Base-by-base conservation (phyloP, 2,888 invertebrate genomes). In the Acleris literana region DNA sequence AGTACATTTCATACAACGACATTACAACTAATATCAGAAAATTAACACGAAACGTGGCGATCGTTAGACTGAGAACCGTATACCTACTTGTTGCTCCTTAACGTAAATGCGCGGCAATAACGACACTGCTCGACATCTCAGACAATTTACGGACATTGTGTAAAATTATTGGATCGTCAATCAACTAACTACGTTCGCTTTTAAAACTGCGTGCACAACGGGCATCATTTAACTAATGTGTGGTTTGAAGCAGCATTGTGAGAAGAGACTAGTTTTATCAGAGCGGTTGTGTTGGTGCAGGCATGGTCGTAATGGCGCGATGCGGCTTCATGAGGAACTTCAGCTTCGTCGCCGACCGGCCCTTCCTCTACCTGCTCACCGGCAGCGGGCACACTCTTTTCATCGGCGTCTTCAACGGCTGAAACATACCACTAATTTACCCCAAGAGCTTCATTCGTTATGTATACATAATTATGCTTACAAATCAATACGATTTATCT, bases 291-390 rank as follows among this genome's bases (percentile, higher is more conserved):
- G 65, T 73, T 68, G 77, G 80, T 78, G 76, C 87, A 90, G 90
- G 87, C 81, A 85, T 90, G 88, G 87, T 88, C 85, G 17, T 90
- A 73, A 88, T 88, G 90, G 69, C 87, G 84, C 85, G 88, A 65
- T 87, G 89, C 76, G 84, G 84, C 61, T 78, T 71, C 20, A 76
- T 72, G 63, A 81, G 81, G 46, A 25, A 82, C 72, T 76, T 71
- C 48, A 63, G 63, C 66, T 90, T 92, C 87, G 69, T 57, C 68
- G 92, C 89, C 29, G 85, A 93, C 76, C 88, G 83, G n/a, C 86
- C 93, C 33, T 92, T 88, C 87, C 76, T 88, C 74, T 90, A 85
- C 84, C 59, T 84, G 70, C 83, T 88, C 69, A 58, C 75, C 55
- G 83, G 74, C 74, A 69, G 74, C 48, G 76, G 78, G 16, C 72